These are phyloP conservation scores for Microctenopoma stevenorrisi DNA, from an alignment of 2,797 vertebrate species.

Conservation along the genomic window DNA sequence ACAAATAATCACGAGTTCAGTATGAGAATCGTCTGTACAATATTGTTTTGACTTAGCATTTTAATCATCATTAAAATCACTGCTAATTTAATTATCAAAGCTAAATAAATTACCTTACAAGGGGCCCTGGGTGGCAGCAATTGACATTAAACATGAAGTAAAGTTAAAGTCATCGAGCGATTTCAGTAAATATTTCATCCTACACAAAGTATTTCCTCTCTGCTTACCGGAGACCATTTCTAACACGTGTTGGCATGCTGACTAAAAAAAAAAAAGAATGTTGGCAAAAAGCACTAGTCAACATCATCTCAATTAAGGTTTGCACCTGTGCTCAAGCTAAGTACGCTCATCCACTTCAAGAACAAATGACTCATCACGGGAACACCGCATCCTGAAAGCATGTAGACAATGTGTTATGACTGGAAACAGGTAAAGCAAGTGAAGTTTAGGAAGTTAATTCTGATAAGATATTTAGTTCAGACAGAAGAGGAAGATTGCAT, in stretches of 20 bases:
- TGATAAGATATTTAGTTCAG: constrained; percentile 6
- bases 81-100: too few relatives aligned
- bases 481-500: constrained; percentile 34
- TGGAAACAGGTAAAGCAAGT: background rate
- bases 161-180: too few relatives aligned
- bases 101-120: too few relatives aligned
- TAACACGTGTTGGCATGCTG: constrained; percentile 11
- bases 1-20: too few relatives aligned
- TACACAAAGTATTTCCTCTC: too few relatives aligned
- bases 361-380: constrained; percentile 50
- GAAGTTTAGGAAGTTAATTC: constrained; percentile 22
- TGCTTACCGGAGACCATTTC: constrained; percentile 15
- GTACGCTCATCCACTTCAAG: constrained; percentile 53
- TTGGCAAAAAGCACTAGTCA: constrained; percentile 20
- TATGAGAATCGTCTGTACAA: too few relatives aligned
- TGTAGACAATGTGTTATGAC: constrained; percentile 16
- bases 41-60: too few relatives aligned
- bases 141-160: too few relatives aligned
- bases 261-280: constrained; percentile 29
- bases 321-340: constrained; percentile 58
- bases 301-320: constrained; percentile 50
- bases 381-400: constrained; percentile 27
- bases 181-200: too few relatives aligned
- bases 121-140: too few relatives aligned
- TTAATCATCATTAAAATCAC: too few relatives aligned